Evolutionary conservation across 1,140 invertebrate genomes (phyloP).

Genomic region (Callitettix versicolor): DNA sequence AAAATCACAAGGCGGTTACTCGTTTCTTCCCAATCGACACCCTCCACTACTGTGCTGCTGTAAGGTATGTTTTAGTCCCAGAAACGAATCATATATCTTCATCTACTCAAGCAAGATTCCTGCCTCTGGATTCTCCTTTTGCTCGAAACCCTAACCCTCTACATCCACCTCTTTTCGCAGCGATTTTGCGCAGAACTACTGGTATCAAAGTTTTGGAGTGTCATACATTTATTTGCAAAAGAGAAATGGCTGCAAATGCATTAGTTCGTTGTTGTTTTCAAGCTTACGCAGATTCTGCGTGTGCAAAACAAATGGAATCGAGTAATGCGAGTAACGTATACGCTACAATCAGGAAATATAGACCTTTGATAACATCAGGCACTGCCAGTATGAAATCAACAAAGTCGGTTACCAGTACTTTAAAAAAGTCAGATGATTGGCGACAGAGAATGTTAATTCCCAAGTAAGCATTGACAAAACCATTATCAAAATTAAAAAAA

Average conservation of each 20-base stretch:
- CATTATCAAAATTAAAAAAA: too few relatives aligned
- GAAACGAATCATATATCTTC: constrained; percentile 36
- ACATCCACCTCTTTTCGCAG: constrained; percentile 89
- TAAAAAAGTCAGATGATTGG: constrained; percentile 40
- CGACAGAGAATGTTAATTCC: too few relatives aligned
- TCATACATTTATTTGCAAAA: constrained; percentile 94
- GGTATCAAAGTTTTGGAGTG: constrained; percentile 97
- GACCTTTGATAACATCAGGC: constrained; percentile 20
- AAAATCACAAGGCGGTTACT: constrained; percentile 82
- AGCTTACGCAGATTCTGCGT: constrained; percentile 83
- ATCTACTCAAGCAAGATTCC: constrained; percentile 60
- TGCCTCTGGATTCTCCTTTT: constrained; percentile 90
- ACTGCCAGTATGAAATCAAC: not conserved
- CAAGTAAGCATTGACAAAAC: too few relatives aligned
- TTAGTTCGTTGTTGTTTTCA: constrained; percentile 87
- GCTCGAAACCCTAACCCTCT: constrained; percentile 68
- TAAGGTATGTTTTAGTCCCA: constrained; percentile 52
- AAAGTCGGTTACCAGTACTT: constrained; percentile 19
- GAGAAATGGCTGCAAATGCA: constrained; percentile 85
- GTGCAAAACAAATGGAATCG: constrained; percentile 64
- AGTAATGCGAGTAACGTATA: constrained; percentile 38
- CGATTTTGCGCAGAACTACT: constrained; percentile 82
- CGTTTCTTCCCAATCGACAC: constrained; percentile 93
- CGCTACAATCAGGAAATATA: constrained; percentile 35
- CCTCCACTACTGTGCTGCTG: constrained; percentile 92